phyloP scores from a whole-genome alignment of 2,113 vertebrate genomes.

The Tachysurus fulvidraco region DNA sequence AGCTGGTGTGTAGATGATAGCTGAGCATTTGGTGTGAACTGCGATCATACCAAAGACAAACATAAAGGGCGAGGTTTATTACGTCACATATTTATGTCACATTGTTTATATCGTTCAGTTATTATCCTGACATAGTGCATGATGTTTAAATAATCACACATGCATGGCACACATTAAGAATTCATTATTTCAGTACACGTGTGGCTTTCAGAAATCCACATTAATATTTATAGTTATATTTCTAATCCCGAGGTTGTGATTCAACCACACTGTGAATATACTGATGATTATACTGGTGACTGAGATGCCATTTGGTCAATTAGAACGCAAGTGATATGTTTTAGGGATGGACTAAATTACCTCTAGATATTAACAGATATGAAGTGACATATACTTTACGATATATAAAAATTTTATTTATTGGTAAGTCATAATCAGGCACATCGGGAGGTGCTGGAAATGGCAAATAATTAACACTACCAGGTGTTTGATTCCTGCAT shows the following conservation, averaged over 20 bases:
- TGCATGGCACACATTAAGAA: not conserved
- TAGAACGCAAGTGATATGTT: not conserved
- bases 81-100: not conserved
- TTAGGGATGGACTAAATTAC: not conserved
- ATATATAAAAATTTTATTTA: not conserved
- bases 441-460: not conserved
- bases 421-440: not conserved
- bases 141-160: not conserved
- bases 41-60: not conserved
- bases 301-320: not conserved
- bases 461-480: not conserved
- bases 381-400: not conserved
- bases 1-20: not conserved
- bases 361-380: not conserved
- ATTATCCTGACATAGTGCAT: not conserved
- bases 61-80: not conserved
- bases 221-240: not conserved
- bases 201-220: not conserved
- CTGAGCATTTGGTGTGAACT: not conserved
- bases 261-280: not conserved
- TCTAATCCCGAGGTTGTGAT: not conserved
- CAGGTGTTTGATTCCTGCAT: not conserved
- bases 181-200: not conserved
- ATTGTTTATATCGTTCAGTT: not conserved
- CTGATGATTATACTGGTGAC: not conserved